These are phyloP conservation scores for Macquaria ambigua DNA, from an alignment of 2,113 vertebrate species.

Conservation along the genomic window DNA sequence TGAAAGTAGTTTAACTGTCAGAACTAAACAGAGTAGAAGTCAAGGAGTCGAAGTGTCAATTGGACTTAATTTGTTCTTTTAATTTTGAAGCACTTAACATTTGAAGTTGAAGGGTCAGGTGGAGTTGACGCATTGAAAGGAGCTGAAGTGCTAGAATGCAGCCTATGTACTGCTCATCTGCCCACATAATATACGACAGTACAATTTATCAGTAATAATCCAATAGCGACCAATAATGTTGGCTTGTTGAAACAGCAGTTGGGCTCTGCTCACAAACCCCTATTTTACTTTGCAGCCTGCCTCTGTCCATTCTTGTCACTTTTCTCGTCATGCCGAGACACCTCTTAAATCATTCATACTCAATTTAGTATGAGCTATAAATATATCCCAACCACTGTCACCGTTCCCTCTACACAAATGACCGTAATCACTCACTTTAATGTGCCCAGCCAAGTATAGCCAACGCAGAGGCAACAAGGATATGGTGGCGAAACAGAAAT, in stretches of 20 bases:
- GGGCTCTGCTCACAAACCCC: neutral
- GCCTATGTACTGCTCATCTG: neutral
- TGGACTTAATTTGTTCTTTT: neutral
- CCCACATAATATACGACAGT: neutral
- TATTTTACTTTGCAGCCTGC: neutral
- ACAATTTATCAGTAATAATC: neutral
- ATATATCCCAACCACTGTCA: constrained; percentile 56
- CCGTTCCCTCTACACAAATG: constrained; percentile 14
- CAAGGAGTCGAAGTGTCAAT: too few relatives aligned
- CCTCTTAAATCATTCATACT: constrained; percentile 69
- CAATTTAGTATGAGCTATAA: constrained; percentile 60
- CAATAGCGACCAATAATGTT: too few relatives aligned
- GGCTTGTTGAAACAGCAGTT: too few relatives aligned
- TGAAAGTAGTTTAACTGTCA: too few relatives aligned
- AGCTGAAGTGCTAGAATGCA: neutral
- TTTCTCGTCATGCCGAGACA: constrained; percentile 6
- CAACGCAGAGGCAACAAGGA: constrained; percentile 26
- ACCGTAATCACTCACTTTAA: constrained; percentile 55
- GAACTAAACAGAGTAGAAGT: too few relatives aligned
- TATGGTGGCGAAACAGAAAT: constrained; percentile 46
- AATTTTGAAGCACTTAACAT: neutral
- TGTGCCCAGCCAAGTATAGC: constrained; percentile 51
- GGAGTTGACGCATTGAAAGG: neutral
- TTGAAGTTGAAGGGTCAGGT: neutral
- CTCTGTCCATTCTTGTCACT: constrained; percentile 17